These are phyloP conservation scores for Neogale vison DNA, from an alignment of 2,113 vertebrate species.

Conservation along the genomic window DNA sequence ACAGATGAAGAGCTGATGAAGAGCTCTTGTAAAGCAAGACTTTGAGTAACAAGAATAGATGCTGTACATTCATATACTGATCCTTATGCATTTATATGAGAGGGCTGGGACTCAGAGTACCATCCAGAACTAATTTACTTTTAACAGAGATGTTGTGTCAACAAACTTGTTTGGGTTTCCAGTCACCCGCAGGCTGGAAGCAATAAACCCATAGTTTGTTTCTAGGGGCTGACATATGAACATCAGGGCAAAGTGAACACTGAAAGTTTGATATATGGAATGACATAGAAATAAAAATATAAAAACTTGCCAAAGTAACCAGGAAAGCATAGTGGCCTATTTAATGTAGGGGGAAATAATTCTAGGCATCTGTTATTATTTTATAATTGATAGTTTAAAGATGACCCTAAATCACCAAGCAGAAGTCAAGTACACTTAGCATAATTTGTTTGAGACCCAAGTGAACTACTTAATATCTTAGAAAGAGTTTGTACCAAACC, in stretches of 20 bases:
- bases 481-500: conserved; percentile 26
- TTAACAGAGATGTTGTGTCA: neutral
- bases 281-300: conserved; percentile 28
- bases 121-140: neutral
- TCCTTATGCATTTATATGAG: neutral
- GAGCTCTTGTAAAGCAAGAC: neutral
- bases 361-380: neutral
- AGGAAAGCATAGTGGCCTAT: neutral
- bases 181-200: neutral
- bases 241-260: neutral
- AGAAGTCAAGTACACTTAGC: conserved; percentile 6
- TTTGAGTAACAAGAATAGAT: neutral
- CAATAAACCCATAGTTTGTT: neutral
- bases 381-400: conserved; percentile 29
- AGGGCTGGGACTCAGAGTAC: neutral
- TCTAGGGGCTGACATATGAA: neutral
- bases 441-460: conserved; percentile 31
- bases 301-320: conserved; percentile 18
- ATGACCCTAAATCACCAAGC: neutral
- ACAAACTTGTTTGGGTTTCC: neutral
- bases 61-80: neutral
- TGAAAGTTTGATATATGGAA: neutral
- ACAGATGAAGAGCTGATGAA: neutral
- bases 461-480: neutral
- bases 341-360: neutral